Evolutionary conservation across 2,888 invertebrate species (phyloP).

Genomic region (Acrobasis repandana): DNA sequence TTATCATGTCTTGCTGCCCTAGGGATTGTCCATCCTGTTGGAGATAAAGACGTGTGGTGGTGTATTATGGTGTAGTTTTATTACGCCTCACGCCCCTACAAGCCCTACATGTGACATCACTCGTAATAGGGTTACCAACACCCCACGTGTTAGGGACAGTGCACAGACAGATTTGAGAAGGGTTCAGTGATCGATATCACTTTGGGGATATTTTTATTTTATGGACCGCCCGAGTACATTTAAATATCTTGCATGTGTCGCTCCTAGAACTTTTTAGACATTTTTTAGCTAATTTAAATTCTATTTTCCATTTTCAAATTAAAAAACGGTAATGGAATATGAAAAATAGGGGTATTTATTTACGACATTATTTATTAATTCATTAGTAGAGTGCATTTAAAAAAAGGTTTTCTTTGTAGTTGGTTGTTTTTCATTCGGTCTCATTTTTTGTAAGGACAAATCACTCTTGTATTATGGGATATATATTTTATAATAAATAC

Average conservation of each 20-base stretch:
- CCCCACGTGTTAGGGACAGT: slow-evolving; percentile 26
- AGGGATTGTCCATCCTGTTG: too few relatives aligned
- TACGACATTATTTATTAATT: neutral
- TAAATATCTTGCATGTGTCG: neutral
- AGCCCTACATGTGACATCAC: slow-evolving; percentile 8
- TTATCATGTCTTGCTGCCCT: too few relatives aligned
- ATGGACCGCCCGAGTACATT: slow-evolving; percentile 16
- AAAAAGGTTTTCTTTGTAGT: neutral
- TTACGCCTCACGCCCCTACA: slow-evolving; percentile 20
- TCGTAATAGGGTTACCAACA: slow-evolving; percentile 32
- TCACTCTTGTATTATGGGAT: too few relatives aligned
- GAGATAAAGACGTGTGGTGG: too few relatives aligned
- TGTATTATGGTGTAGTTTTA: slow-evolving; percentile 8
- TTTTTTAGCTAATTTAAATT: neutral
- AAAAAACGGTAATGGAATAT: neutral
- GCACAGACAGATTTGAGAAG: slow-evolving; percentile 26
- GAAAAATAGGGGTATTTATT: neutral
- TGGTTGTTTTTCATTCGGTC: neutral
- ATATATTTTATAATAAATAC: too few relatives aligned
- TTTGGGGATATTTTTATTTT: slow-evolving; percentile 30
- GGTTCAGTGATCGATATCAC: slow-evolving; percentile 36
- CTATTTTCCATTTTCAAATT: neutral
- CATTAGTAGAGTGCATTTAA: neutral
- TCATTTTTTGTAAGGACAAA: too few relatives aligned
- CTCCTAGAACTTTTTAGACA: neutral